phyloP scores from a whole-genome alignment of 2,113 vertebrate species.

The Psephotus haematonotus region DNA sequence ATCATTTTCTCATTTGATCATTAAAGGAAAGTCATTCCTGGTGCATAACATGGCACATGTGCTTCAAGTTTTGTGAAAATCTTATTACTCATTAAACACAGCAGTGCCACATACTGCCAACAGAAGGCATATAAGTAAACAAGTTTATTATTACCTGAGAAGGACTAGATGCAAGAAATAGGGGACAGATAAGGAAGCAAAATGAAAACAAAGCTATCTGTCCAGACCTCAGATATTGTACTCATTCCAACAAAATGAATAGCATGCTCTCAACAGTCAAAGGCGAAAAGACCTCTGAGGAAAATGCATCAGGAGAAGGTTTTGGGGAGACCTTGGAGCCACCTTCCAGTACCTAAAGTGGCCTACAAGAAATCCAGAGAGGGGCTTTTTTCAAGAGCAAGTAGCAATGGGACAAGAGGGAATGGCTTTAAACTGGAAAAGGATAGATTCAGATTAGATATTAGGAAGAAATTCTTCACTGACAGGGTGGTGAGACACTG shows the following conservation, averaged over 20 bases:
- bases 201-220: neutral
- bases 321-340: neutral
- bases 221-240: neutral
- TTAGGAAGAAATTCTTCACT: neutral
- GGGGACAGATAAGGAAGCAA: neutral
- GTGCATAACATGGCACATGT: neutral
- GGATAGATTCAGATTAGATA: neutral
- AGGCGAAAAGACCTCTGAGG: neutral
- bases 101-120: conserved; percentile 21
- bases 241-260: neutral
- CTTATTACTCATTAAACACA: conserved; percentile 48
- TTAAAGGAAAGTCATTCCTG: neutral
- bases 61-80: neutral
- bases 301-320: neutral
- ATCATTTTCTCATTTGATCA: neutral
- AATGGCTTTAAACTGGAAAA: neutral
- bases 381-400: neutral
- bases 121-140: conserved; percentile 20
- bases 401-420: neutral
- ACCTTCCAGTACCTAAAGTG: neutral
- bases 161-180: neutral
- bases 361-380: neutral
- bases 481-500: neutral
- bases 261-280: neutral
- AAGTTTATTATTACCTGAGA: conserved; percentile 45